Base-by-base conservation (phyloP, 1,140 invertebrate species). In the Marisa cornuarietis region DNA sequence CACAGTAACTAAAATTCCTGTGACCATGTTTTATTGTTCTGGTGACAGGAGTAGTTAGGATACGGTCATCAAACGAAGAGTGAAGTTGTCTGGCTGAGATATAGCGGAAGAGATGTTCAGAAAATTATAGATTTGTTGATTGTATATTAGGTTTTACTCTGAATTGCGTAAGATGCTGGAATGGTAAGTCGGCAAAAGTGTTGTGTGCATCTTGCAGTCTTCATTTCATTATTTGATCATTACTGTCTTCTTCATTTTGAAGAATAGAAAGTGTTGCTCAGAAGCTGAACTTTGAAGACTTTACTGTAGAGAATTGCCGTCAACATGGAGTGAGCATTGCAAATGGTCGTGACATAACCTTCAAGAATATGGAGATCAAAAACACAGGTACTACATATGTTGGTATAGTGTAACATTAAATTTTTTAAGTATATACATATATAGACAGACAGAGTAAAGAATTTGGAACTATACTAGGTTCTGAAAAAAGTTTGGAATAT, bases 291-390 rank as follows among this genome's bases (percentile, higher is more conserved):
- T 78, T 86, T 42, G 66, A 71, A 31, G 83, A 79, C 10, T 84
- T 86, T 71, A 84, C 83, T 26, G 5, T 86, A 31, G 85, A 86
- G 54, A 82, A 80, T 8, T 86, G 85, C 68, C 75, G 85, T 14
- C 80, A 71, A 10, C 72, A 77, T 69, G 85, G 85, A 22, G 69
- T 86, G 18, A 42, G n/a, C 31, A 76, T 75, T 16, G 20, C 65
- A 5, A 68, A 78, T 58, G 74, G 71, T 1, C 51, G 61, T 10
- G 76, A 85, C 49, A 54, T 86, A 14, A 76, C 71, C 4, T 22
- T 86, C 31, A 51, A 83, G 49, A 76, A 78, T 20, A 77, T 86
- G 79, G 85, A 86, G 79, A 82, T 86, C 7, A 80, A 76, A 54
- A 86, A 86, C 66, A 82, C 81, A 72, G 85, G 85, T 84, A 82